Evolutionary conservation across 2,113 vertebrate genomes (phyloP).

Genomic region (Choloepus hoffmanni): DNA sequence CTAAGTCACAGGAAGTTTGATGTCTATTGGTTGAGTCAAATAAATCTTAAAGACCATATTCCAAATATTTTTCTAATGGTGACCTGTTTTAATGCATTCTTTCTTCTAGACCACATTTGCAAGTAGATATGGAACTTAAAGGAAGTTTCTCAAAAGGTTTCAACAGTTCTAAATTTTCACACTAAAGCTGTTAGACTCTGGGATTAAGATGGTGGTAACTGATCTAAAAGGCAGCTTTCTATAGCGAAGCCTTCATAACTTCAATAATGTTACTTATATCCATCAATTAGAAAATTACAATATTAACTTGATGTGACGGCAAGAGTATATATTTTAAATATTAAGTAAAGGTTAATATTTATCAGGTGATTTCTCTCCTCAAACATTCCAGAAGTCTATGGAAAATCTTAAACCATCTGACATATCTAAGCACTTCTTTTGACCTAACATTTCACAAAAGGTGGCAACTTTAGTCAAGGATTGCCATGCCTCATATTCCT

Average conservation of each 20-base stretch:
- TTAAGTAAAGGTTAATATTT: not conserved
- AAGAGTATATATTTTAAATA: not conserved
- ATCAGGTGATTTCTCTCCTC: not conserved
- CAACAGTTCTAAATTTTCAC: slow-evolving; percentile 17
- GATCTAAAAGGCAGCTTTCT: not conserved
- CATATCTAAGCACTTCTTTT: not conserved
- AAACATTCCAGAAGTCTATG: not conserved
- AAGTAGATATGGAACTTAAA: not conserved
- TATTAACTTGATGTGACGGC: not conserved
- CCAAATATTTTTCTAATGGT: not conserved
- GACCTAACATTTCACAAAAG: not conserved
- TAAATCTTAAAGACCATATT: not conserved
- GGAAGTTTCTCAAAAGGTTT: not conserved
- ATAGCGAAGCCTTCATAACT: not conserved
- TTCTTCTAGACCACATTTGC: not conserved
- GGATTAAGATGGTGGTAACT: not conserved
- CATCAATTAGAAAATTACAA: not conserved
- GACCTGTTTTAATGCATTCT: not conserved
- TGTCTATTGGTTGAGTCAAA: not conserved
- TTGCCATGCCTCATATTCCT: not conserved
- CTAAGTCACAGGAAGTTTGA: not conserved
- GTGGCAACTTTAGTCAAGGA: not conserved
- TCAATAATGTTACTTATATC: not conserved
- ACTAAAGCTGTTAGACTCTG: not conserved
- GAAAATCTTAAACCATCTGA: not conserved